A percentile compares a stretch with the other conserved stretches of the same genome.
Evolutionary conservation across 2,797 vertebrate species (phyloP).

Genomic region (Alfaro cultratus): DNA sequence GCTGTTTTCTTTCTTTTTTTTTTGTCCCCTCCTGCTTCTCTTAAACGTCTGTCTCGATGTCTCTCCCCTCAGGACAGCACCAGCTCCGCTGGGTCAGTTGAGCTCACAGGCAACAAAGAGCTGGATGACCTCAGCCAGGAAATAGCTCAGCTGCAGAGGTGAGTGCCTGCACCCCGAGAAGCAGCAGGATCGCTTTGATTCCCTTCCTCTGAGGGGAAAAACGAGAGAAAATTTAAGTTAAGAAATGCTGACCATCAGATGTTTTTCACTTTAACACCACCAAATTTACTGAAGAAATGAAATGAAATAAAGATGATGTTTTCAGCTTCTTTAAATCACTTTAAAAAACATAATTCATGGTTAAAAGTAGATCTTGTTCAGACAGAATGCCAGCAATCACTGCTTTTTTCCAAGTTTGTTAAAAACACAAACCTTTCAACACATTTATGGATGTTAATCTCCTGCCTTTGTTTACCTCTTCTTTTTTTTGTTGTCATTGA

Average conservation of each 20-base stretch:
- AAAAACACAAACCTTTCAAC: conserved; percentile 2
- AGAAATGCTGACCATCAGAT: conserved; percentile 37
- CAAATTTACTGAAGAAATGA: background rate
- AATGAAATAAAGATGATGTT: background rate
- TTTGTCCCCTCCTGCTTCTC: background rate
- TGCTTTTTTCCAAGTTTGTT: background rate
- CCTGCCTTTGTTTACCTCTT: conserved; percentile 3
- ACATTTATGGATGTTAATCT: background rate
- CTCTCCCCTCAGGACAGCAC: conserved; percentile 84
- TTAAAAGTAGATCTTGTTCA: background rate
- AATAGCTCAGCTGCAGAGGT: conserved; percentile 95
- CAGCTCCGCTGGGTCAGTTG: conserved; percentile 85
- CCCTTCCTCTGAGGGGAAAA: conserved; percentile 43
- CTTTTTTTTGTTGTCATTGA: background rate
- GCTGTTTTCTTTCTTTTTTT: background rate
- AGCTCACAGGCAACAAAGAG: conserved; percentile 93
- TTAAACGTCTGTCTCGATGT: conserved; percentile 28
- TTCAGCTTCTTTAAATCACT: background rate
- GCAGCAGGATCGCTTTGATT: conserved; percentile 59
- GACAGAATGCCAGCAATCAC: background rate
- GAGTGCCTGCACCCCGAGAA: conserved; percentile 55
- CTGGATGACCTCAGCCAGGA: conserved; percentile 95
- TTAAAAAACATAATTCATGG: background rate
- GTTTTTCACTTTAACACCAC: conserved; percentile 18
- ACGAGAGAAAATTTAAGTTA: conserved; percentile 13